Evolutionary conservation across 2,888 invertebrate species (phyloP).

Genomic region (Drosophila melanosoma): DNA sequence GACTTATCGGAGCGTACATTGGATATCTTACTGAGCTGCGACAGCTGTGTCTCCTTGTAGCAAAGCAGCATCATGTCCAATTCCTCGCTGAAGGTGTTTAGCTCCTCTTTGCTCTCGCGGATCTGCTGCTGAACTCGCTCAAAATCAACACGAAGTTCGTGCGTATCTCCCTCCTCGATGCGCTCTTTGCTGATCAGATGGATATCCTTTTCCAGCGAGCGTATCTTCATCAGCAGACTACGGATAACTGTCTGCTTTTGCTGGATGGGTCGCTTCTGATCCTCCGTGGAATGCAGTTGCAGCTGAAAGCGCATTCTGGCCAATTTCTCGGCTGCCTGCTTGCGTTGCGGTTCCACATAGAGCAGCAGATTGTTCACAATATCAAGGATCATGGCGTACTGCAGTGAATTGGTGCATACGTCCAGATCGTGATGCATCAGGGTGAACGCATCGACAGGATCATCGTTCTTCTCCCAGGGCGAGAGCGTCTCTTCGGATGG

Average conservation of each 20-base stretch:
- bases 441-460: constrained; percentile 98
- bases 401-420: constrained; percentile 97
- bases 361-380: constrained; percentile 98
- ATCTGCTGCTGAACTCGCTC: constrained; percentile 89
- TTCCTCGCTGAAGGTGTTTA: constrained; percentile 95
- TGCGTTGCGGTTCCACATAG: constrained; percentile 97
- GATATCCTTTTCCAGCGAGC: constrained; percentile 95
- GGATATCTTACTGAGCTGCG: constrained; percentile 87
- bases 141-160: constrained; percentile 88
- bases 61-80: constrained; percentile 97
- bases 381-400: constrained; percentile 98
- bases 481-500: constrained; percentile 89
- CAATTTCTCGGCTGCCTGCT: constrained; percentile 93
- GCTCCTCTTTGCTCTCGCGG: constrained; percentile 94
- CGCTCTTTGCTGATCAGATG: constrained; percentile 93
- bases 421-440: constrained; percentile 99
- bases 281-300: constrained; percentile 95
- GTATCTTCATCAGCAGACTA: constrained; percentile 91
- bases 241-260: constrained; percentile 93
- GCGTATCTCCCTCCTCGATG: constrained; percentile 88
- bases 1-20: constrained; percentile 90
- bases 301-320: constrained; percentile 97
- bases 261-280: constrained; percentile 96
- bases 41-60: constrained; percentile 92
- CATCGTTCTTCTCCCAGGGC: constrained; percentile 92